phyloP scores from a whole-genome alignment of 2,113 vertebrate genomes.

The Pluvianellus socialis region DNA sequence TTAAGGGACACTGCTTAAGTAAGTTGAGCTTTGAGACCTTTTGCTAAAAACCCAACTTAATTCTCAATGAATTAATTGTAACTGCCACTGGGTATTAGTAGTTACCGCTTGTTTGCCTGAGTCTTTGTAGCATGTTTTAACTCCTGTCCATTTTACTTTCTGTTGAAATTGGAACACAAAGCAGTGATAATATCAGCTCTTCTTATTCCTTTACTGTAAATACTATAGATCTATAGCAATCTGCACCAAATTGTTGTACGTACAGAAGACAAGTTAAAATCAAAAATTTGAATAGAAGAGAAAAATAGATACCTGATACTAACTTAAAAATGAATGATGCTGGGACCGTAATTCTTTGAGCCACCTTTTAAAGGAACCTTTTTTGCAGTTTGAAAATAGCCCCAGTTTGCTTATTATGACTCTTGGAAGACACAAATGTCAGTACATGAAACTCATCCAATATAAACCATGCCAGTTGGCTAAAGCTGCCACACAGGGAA shows the following conservation, averaged over 20 bases:
- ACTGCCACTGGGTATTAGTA: conserved; percentile 44
- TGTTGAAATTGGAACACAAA: conserved; percentile 16
- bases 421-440: conserved; percentile 79
- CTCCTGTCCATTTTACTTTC: neutral
- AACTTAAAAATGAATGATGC: neutral
- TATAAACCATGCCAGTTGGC: conserved; percentile 69
- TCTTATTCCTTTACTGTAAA: neutral
- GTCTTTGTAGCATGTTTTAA: conserved; percentile 27
- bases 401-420: conserved; percentile 74
- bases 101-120: conserved; percentile 30
- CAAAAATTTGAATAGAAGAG: neutral
- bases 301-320: neutral
- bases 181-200: neutral
- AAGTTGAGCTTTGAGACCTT: neutral
- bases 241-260: neutral
- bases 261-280: neutral
- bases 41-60: neutral
- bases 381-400: conserved; percentile 61
- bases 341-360: conserved; percentile 37
- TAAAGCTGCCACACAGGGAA: conserved; percentile 55
- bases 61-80: neutral
- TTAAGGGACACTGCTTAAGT: neutral
- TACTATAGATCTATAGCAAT: neutral
- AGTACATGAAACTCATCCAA: conserved; percentile 72
- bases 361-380: conserved; percentile 59